A percentile compares a stretch with the other conserved stretches of the same genome.
Evolutionary conservation across 1,140 invertebrate species (phyloP).

Genomic region (Mercenaria mercenaria): DNA sequence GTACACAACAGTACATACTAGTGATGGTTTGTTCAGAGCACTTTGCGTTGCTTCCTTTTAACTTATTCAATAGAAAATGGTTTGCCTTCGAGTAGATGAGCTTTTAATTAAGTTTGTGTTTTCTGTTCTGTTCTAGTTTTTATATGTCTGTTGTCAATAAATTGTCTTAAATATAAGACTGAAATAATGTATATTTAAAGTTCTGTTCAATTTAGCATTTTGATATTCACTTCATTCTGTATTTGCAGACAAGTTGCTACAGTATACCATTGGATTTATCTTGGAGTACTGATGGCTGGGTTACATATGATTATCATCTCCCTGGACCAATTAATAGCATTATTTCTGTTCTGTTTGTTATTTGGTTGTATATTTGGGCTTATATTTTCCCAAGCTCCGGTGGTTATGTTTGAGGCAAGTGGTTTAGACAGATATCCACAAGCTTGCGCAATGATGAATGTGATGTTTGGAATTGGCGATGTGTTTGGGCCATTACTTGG

Average conservation of each 20-base stretch:
- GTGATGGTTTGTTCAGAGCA: too few relatives aligned
- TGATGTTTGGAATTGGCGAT: background rate
- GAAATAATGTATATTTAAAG: too few relatives aligned
- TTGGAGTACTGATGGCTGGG: background rate
- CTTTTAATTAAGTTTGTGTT: too few relatives aligned
- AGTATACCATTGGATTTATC: slow-evolving; percentile 16
- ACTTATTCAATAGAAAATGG: too few relatives aligned
- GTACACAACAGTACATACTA: too few relatives aligned
- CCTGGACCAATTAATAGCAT: background rate
- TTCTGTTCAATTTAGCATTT: too few relatives aligned
- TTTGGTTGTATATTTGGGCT: background rate
- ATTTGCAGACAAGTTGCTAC: background rate
- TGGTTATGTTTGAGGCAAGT: background rate
- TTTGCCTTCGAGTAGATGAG: too few relatives aligned
- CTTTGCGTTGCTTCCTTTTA: too few relatives aligned
- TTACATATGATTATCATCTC: background rate
- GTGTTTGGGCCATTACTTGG: background rate
- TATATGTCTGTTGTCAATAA: too few relatives aligned
- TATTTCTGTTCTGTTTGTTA: background rate
- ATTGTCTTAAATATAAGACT: too few relatives aligned
- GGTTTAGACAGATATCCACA: background rate
- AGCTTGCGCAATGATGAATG: background rate
- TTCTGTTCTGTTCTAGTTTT: too few relatives aligned
- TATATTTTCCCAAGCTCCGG: background rate
- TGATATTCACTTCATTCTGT: too few relatives aligned